Conservation (phyloP, 2,113 vertebrate genomes). For the Psittacula cyanocephala region DNA sequence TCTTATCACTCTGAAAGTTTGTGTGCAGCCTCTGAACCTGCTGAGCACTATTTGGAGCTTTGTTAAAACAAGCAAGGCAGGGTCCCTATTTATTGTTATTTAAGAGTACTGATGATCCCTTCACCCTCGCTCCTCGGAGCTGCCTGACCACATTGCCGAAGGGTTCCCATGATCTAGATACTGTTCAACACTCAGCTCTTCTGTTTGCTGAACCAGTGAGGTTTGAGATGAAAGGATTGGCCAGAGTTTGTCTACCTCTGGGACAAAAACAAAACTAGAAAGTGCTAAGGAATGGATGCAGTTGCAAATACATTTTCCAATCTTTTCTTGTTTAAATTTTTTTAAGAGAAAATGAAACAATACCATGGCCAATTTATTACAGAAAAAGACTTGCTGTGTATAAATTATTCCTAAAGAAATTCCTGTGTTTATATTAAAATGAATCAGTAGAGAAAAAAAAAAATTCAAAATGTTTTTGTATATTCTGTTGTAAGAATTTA, state of each 20-base stretch:
- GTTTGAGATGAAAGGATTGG: slow-evolving; percentile 73
- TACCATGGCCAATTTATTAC: slow-evolving; percentile 86
- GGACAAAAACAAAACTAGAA: slow-evolving; percentile 71
- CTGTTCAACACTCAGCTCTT: slow-evolving; percentile 43
- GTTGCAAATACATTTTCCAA: slow-evolving; percentile 79
- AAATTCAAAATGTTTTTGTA: slow-evolving; percentile 85
- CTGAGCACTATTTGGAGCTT: slow-evolving; percentile 7
- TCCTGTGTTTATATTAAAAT: slow-evolving; percentile 87
- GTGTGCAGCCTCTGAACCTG: neutral
- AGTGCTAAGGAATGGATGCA: slow-evolving; percentile 77
- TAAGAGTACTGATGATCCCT: slow-evolving; percentile 39
- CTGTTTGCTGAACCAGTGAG: slow-evolving; percentile 79
- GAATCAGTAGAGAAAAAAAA: slow-evolving; percentile 80
- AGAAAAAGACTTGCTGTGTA: slow-evolving; percentile 84
- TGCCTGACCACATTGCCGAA: neutral
- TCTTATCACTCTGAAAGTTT: neutral
- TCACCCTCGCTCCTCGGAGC: neutral
- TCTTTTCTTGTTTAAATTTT: slow-evolving; percentile 78
- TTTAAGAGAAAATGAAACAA: slow-evolving; percentile 72
- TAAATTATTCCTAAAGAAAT: slow-evolving; percentile 86
- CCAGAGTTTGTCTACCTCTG: slow-evolving; percentile 83
- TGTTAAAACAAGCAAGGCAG: slow-evolving; percentile 30
- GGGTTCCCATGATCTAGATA: neutral
- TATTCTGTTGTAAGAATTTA: slow-evolving; percentile 89
- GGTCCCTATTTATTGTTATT: slow-evolving; percentile 68